Percentiles rank a stretch among this genome's conserved stretches.
phyloP scores from a whole-genome alignment of 1,140 invertebrate species.

The Bombus turneri region DNA sequence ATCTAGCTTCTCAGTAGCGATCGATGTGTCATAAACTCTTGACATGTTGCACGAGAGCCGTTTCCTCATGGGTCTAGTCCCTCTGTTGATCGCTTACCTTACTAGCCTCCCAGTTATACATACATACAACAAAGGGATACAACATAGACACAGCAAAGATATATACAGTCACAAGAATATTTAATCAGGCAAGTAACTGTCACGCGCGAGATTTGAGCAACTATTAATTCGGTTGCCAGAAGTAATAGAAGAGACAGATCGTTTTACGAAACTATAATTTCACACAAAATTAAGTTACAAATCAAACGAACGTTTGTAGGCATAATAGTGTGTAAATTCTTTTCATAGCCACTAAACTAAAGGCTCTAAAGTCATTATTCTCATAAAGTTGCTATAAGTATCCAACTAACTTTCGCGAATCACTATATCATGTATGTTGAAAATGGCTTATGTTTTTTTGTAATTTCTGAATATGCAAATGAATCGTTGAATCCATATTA shows the following conservation, averaged over 20 bases:
- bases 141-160: neutral
- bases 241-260: neutral
- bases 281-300: too few species aligned
- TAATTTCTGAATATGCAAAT: neutral
- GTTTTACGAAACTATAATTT: too few species aligned
- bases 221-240: neutral
- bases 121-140: neutral
- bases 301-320: too few species aligned
- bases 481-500: neutral
- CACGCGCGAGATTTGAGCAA: neutral
- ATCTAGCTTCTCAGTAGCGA: neutral
- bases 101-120: neutral
- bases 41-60: neutral
- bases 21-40: neutral
- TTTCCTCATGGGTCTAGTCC: neutral
- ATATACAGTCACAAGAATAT: neutral
- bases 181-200: too few species aligned
- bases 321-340: too few species aligned
- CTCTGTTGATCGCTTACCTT: neutral
- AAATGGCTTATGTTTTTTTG: neutral
- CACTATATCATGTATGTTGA: neutral
- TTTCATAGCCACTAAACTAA: too few species aligned
- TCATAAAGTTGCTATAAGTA: too few species aligned
- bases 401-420: neutral
- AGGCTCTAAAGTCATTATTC: too few species aligned